phyloP scores from a whole-genome alignment of 2,797 vertebrate species.

The Gymnoscopelus braueri region DNA sequence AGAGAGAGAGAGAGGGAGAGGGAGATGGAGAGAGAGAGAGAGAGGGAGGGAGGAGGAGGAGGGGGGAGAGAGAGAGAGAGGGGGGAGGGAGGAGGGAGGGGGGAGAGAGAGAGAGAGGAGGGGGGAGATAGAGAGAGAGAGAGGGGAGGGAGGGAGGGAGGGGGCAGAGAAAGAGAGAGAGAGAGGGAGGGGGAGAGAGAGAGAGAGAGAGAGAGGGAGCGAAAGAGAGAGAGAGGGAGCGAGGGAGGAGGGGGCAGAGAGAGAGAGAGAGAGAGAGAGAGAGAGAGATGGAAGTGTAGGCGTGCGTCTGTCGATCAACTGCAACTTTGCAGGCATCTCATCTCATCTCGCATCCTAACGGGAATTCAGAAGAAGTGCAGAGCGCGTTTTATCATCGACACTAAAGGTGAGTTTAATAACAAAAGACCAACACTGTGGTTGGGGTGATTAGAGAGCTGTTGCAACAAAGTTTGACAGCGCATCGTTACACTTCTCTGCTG shows the following conservation, averaged over 20 bases:
- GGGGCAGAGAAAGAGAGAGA: conserved; percentile 3
- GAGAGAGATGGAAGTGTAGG: no score
- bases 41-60: background rate
- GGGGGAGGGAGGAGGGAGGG: conserved; percentile 6
- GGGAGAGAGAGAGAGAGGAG: conserved; percentile 4
- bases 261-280: background rate
- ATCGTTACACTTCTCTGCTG: no score
- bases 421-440: no score
- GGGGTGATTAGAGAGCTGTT: no score
- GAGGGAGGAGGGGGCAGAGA: background rate
- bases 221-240: background rate
- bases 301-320: no score
- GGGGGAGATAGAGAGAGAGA: conserved; percentile 3
- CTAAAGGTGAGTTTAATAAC: no score
- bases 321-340: no score
- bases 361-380: no score
- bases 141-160: conserved; percentile 6
- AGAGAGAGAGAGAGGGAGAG: no score
- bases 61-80: background rate
- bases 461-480: no score
- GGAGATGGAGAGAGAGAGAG: conserved; percentile 4
- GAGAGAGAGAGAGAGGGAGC: background rate
- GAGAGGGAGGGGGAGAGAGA: conserved; percentile 9
- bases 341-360: no score
- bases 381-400: no score